A percentile compares a stretch with the other conserved stretches of the same genome.
Conservation (phyloP, 2,113 vertebrate genomes). For the Gallinago media region DNA sequence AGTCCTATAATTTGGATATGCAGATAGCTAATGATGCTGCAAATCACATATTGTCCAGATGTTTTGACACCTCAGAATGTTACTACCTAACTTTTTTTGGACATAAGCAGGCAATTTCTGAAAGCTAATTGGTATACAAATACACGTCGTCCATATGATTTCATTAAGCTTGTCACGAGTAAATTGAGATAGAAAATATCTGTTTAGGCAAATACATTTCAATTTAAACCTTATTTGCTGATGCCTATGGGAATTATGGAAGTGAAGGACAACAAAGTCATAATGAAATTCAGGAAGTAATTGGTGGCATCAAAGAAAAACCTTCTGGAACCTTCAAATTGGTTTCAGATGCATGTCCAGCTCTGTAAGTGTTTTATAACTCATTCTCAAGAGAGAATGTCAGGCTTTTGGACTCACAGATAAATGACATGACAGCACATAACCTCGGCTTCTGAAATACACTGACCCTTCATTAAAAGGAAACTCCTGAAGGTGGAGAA, state of each 20-base stretch:
- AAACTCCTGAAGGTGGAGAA: not conserved
- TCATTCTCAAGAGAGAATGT: not conserved
- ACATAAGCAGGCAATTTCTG: not conserved
- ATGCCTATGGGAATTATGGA: not conserved
- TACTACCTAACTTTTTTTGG: not conserved
- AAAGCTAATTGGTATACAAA: not conserved
- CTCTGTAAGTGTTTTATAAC: not conserved
- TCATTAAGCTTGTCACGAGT: slow-evolving; percentile 16
- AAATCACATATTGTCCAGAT: not conserved
- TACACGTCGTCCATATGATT: not conserved
- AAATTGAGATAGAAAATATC: slow-evolving; percentile 53
- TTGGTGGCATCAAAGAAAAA: not conserved
- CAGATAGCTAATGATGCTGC: not conserved
- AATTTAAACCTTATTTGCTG: slow-evolving; percentile 30
- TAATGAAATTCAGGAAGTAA: slow-evolving; percentile 15
- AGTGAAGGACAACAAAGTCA: not conserved
- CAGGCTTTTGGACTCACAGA: not conserved
- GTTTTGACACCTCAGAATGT: not conserved
- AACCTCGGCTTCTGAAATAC: not conserved
- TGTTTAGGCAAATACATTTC: slow-evolving; percentile 29
- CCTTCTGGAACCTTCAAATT: slow-evolving; percentile 1
- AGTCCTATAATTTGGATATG: not conserved
- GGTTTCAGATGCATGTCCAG: not conserved
- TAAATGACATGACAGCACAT: not conserved
- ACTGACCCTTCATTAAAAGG: not conserved